A percentile compares a stretch with the other conserved stretches of the same genome.
Evolutionary conservation across 2,888 invertebrate species (phyloP).

Genomic region (Pseudoips prasinana): DNA sequence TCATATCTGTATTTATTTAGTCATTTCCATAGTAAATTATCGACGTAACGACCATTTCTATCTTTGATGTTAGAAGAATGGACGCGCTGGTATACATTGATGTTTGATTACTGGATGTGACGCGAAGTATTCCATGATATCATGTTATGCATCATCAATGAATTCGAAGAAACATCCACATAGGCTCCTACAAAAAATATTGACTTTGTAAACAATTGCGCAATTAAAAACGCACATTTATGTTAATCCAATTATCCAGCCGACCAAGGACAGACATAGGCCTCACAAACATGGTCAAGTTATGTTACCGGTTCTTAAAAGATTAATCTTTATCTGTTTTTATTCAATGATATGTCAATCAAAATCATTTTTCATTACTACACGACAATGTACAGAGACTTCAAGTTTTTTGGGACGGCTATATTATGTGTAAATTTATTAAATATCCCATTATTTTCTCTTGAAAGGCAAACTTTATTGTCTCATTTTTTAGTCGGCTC

Average conservation of each 20-base stretch:
- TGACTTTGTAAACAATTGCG: constrained; percentile 30
- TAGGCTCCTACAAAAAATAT: constrained; percentile 16
- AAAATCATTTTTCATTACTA: constrained; percentile 32
- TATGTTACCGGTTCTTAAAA: constrained; percentile 27
- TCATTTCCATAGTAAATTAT: constrained; percentile 55
- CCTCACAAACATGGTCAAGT: constrained; percentile 18
- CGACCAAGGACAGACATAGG: constrained; percentile 23
- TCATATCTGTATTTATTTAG: constrained; percentile 58
- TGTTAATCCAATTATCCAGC: constrained; percentile 32
- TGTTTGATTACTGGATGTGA: constrained; percentile 29
- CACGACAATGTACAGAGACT: constrained; percentile 18
- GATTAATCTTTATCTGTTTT: constrained; percentile 34
- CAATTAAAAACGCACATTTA: constrained; percentile 31
- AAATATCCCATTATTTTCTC: constrained; percentile 28
- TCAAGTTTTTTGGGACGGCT: constrained; percentile 20
- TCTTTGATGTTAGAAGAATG: constrained; percentile 44
- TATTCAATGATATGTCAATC: constrained; percentile 34
- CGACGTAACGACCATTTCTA: constrained; percentile 48
- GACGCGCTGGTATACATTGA: constrained; percentile 27
- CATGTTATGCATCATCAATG: too few species aligned
- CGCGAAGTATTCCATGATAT: too few species aligned
- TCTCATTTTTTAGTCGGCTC: constrained; percentile 26
- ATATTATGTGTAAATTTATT: constrained; percentile 39
- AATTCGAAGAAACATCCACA: constrained; percentile 11
- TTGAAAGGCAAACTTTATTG: constrained; percentile 29